A percentile compares a stretch with the other conserved stretches of the same genome.
Evolutionary conservation across 1,140 invertebrate species (phyloP).

Genomic region (Lasioglossum baleicum): DNA sequence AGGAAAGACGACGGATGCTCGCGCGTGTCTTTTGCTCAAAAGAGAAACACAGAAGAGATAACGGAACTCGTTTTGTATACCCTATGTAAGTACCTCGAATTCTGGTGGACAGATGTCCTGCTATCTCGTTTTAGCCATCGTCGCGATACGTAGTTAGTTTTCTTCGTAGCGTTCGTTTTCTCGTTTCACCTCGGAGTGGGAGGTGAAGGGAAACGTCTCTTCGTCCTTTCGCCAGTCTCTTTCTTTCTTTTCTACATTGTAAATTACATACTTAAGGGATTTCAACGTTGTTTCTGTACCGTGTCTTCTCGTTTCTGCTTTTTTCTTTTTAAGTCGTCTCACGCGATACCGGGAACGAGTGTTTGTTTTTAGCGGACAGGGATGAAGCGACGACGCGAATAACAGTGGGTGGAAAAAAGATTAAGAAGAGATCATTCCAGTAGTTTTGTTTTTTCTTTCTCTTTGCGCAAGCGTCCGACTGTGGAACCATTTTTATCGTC

Average conservation of each 20-base stretch:
- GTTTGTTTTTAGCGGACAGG: neutral
- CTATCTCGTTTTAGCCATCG: constrained; percentile 3
- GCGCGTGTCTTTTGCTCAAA: constrained; percentile 39
- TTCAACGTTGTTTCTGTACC: neutral
- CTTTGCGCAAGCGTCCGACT: constrained; percentile 10
- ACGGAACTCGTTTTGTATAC: constrained; percentile 3
- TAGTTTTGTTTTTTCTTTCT: constrained; percentile 11
- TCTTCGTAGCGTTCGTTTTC: constrained; percentile 1
- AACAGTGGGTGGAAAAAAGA: neutral
- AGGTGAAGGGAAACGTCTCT: neutral
- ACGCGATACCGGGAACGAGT: neutral
- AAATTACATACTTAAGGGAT: constrained; percentile 3
- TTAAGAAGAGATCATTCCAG: constrained; percentile 28
- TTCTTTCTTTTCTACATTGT: neutral
- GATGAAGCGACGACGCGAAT: constrained; percentile 15
- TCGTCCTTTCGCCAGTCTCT: constrained; percentile 2
- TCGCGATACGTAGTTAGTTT: neutral
- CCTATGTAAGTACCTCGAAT: constrained; percentile 16
- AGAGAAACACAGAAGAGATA: constrained; percentile 5
- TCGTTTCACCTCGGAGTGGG: neutral
- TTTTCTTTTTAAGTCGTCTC: neutral
- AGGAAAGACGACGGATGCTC: constrained; percentile 21
- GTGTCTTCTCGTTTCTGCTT: neutral
- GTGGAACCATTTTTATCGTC: constrained; percentile 12
- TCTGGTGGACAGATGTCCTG: neutral